Conservation (phyloP, 2,797 vertebrate species). For the Coregonus ussuriensis region DNA sequence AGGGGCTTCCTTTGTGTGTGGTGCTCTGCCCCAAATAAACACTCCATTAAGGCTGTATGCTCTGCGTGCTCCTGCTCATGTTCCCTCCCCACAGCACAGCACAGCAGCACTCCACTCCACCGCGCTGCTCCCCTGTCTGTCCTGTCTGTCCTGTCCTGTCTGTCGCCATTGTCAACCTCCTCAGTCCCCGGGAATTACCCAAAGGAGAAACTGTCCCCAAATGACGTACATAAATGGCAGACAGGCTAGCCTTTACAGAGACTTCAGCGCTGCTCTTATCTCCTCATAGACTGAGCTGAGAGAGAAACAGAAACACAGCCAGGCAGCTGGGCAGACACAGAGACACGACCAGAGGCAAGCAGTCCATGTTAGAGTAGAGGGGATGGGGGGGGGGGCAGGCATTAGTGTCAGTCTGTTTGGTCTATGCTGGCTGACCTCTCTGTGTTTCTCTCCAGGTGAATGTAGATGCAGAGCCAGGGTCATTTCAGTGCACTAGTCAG, state of each 20-base stretch:
- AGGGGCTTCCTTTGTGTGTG: conserved; percentile 62
- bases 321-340: conserved; percentile 41
- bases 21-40: conserved; percentile 63
- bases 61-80: conserved; percentile 47
- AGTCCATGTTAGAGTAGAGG: conserved; percentile 41
- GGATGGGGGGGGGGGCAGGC: conserved; percentile 6
- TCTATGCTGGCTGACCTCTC: conserved; percentile 41
- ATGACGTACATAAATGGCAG: conserved; percentile 58
- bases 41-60: conserved; percentile 65
- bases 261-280: conserved; percentile 59
- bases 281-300: conserved; percentile 42
- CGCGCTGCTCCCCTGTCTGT: not conserved
- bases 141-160: conserved; percentile 27
- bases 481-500: not conserved
- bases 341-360: conserved; percentile 47
- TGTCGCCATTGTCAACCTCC: conserved; percentile 58
- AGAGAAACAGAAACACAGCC: conserved; percentile 39
- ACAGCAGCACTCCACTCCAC: conserved; percentile 51
- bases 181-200: conserved; percentile 52
- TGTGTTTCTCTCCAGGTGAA: conserved; percentile 10
- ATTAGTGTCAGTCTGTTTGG: conserved; percentile 24
- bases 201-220: conserved; percentile 66
- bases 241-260: conserved; percentile 51
- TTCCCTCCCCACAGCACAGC: conserved; percentile 45
- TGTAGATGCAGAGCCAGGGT: not conserved